phyloP scores from a whole-genome alignment of 2,113 vertebrate species.

The Elgaria multicarinata region DNA sequence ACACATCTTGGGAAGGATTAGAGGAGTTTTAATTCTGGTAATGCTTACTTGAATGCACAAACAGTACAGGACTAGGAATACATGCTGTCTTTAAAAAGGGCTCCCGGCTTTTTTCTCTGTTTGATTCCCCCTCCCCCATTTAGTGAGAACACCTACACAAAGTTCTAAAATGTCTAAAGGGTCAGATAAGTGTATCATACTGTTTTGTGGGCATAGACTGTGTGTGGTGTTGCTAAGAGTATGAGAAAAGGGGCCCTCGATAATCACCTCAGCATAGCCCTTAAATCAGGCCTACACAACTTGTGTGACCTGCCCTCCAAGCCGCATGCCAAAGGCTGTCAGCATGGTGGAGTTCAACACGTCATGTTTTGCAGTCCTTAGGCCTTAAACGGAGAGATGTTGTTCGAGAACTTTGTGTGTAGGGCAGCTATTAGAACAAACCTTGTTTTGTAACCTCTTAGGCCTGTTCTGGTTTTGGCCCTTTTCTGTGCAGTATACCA shows the following conservation, averaged over 20 bases:
- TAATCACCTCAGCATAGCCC: not conserved
- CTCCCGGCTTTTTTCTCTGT: not conserved
- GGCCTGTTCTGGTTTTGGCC: not conserved
- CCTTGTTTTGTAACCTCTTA: not conserved
- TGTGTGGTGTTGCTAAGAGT: not conserved
- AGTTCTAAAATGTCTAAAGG: not conserved
- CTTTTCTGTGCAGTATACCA: not conserved
- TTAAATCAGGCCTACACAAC: not conserved
- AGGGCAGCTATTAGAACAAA: not conserved
- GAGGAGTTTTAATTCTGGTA: not conserved
- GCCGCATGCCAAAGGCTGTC: not conserved
- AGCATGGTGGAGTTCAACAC: not conserved
- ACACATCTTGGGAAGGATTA: not conserved
- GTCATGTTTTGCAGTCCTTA: not conserved
- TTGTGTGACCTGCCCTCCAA: not conserved
- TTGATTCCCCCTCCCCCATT: no score
- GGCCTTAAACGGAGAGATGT: not conserved
- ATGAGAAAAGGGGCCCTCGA: not conserved
- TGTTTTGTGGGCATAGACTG: not conserved
- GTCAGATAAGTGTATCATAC: not conserved
- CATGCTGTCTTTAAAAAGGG: not conserved
- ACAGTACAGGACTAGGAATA: not conserved
- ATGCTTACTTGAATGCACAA: not conserved
- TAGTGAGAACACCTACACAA: not conserved
- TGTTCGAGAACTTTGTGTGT: not conserved